Percentiles rank a stretch among this genome's conserved stretches.
These are phyloP conservation scores for Luperina nickerlii DNA, from an alignment of 2,888 invertebrate species.

Conservation along the genomic window DNA sequence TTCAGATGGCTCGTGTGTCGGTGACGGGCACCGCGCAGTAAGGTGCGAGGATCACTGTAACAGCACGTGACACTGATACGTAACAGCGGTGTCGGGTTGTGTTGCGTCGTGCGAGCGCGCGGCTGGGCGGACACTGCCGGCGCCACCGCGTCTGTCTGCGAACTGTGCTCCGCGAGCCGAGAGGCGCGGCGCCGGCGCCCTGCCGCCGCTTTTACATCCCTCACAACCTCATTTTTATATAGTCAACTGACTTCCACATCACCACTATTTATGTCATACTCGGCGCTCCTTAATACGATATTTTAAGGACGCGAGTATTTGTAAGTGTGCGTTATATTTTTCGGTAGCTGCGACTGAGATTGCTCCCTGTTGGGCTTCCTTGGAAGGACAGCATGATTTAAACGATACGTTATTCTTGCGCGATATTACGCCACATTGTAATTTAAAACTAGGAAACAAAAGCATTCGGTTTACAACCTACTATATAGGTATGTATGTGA, in stretches of 20 bases:
- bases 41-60: conserved; percentile 44
- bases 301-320: conserved; percentile 86
- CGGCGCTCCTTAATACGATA: conserved; percentile 87
- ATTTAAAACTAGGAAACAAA: conserved; percentile 34
- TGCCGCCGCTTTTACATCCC: conserved; percentile 82
- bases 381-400: conserved; percentile 76
- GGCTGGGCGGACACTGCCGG: conserved; percentile 81
- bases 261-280: conserved; percentile 89
- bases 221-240: conserved; percentile 89
- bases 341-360: conserved; percentile 76
- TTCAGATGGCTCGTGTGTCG: conserved; percentile 56
- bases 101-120: conserved; percentile 72
- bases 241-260: conserved; percentile 89
- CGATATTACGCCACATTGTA: conserved; percentile 55
- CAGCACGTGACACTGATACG: conserved; percentile 68
- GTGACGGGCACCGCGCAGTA: conserved; percentile 48
- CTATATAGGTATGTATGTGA: background rate
- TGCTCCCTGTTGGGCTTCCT: conserved; percentile 77
- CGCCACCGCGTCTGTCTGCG: conserved; percentile 86
- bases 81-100: conserved; percentile 59
- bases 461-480: conserved; percentile 3
- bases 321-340: conserved; percentile 84
- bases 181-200: conserved; percentile 87
- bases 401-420: conserved; percentile 75
- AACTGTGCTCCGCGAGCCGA: conserved; percentile 80